These are phyloP conservation scores for Tauraco hartlaubi DNA, from an alignment of 2,797 vertebrate genomes.

Conservation along the genomic window DNA sequence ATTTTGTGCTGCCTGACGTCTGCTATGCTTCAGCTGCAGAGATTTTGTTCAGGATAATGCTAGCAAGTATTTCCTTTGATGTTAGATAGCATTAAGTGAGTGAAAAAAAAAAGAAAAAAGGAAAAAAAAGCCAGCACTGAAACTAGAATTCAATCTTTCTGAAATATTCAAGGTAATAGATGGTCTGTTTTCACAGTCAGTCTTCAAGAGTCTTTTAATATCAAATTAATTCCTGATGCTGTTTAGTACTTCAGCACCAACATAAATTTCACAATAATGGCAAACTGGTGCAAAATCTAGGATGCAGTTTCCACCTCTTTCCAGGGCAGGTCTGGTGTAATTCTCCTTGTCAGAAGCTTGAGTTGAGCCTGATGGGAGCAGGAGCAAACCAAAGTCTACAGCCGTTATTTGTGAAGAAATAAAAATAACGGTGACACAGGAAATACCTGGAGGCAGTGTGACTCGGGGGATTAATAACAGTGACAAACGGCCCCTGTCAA, in stretches of 20 bases:
- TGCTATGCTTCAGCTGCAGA: background rate
- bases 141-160: background rate
- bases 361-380: background rate
- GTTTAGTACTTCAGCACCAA: background rate
- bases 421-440: background rate
- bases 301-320: background rate
- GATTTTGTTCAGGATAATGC: conserved; percentile 12
- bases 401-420: conserved; percentile 8
- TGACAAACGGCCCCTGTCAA: background rate
- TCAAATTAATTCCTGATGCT: background rate
- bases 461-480: background rate
- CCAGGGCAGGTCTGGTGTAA: background rate
- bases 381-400: background rate
- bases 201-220: background rate
- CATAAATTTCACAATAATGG: background rate
- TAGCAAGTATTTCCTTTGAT: conserved; percentile 28
- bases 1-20: background rate
- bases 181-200: background rate
- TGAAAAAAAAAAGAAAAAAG: background rate
- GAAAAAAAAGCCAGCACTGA: background rate
- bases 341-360: background rate
- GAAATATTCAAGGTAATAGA: background rate
- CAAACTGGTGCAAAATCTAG: background rate
- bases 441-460: conserved; percentile 15
- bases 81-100: background rate